A percentile compares a stretch with the other conserved stretches of the same genome.
These are phyloP conservation scores for Cynaeus angustus DNA, from an alignment of 2,888 invertebrate genomes.

Conservation along the genomic window DNA sequence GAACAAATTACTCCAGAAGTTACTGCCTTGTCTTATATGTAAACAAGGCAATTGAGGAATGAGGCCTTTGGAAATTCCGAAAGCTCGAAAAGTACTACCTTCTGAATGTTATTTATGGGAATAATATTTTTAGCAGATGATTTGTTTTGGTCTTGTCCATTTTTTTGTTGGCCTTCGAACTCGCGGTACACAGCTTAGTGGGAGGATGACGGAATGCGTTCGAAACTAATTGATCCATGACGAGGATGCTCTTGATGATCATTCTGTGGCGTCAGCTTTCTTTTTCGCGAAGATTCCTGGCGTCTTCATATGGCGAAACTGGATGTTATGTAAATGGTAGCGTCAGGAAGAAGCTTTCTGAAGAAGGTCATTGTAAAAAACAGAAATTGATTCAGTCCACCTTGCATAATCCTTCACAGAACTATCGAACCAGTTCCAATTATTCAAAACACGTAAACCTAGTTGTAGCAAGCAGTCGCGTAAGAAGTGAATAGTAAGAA, in stretches of 20 bases:
- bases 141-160: too few species aligned
- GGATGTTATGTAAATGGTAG: slow-evolving; percentile 22
- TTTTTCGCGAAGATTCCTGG: slow-evolving; percentile 7
- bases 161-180: neutral
- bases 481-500: slow-evolving; percentile 40
- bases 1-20: too few species aligned
- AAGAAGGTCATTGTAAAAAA: slow-evolving; percentile 19
- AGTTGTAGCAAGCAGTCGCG: slow-evolving; percentile 27
- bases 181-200: neutral
- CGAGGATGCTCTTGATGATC: neutral
- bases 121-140: neutral
- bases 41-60: too few species aligned
- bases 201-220: neutral
- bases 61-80: too few species aligned
- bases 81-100: too few species aligned
- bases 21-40: too few species aligned
- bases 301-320: slow-evolving; percentile 19
- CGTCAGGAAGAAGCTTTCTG: slow-evolving; percentile 25
- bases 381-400: neutral
- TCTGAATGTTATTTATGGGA: too few species aligned
- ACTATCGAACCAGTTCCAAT: slow-evolving; percentile 35
- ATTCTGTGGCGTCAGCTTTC: neutral
- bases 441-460: slow-evolving; percentile 42
- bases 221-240: slow-evolving; percentile 2
- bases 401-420: slow-evolving; percentile 25